Evolutionary conservation across 1,140 invertebrate genomes (phyloP).

Genomic region (Zaprionus ornatus): DNA sequence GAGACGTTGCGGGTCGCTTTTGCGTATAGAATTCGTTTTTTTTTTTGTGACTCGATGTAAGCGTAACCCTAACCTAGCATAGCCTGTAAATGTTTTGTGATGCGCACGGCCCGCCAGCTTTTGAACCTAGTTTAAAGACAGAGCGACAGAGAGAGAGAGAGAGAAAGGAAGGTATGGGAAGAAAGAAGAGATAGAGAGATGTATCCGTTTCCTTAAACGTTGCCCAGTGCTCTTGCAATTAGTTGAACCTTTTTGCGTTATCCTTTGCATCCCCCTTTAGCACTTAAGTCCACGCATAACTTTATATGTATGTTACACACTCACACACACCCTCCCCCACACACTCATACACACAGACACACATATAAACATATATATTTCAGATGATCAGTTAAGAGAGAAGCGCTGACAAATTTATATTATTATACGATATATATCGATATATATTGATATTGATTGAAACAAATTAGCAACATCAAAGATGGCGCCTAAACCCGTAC

Average conservation of each 20-base stretch:
- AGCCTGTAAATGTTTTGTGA: conserved; percentile 48
- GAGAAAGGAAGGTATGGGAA: background rate
- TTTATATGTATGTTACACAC: conserved; percentile 33
- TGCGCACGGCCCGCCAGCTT: conserved; percentile 53
- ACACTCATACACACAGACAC: conserved; percentile 1
- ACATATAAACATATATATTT: conserved; percentile 28
- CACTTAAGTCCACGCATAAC: conserved; percentile 40
- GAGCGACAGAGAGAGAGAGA: conserved; percentile 19
- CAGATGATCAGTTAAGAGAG: background rate
- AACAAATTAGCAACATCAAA: conserved; percentile 69
- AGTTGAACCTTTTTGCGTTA: conserved; percentile 30
- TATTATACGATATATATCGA: conserved; percentile 28
- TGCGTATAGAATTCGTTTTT: conserved; percentile 45
- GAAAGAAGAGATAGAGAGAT: conserved; percentile 11
- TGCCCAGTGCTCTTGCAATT: conserved; percentile 50
- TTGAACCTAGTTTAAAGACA: conserved; percentile 50
- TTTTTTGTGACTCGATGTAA: conserved; percentile 33
- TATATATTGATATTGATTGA: conserved; percentile 52
- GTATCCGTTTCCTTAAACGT: conserved; percentile 38
- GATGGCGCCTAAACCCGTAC: conserved; percentile 64
- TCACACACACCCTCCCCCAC: background rate
- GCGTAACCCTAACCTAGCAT: conserved; percentile 12
- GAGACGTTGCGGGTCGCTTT: conserved; percentile 47
- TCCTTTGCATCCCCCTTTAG: conserved; percentile 27
- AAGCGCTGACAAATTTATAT: conserved; percentile 37